Conservation (phyloP, 1,140 invertebrate species). For the Phortica variegata region DNA sequence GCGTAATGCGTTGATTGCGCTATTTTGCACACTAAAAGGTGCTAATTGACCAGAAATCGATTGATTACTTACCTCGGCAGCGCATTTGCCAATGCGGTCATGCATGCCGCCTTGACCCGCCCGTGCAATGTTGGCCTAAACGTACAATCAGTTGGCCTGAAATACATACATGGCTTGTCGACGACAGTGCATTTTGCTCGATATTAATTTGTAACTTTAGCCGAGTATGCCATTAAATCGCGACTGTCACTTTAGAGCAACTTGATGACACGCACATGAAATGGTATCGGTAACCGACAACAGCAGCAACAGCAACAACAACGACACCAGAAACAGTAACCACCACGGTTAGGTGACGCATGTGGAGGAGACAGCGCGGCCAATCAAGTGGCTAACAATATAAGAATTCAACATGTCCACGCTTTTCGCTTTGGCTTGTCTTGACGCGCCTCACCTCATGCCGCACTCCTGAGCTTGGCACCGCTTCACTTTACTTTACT, state of each 20-base stretch:
- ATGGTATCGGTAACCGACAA: conserved; percentile 15
- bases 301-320: conserved; percentile 7
- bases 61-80: conserved; percentile 44
- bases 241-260: conserved; percentile 56
- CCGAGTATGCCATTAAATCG: conserved; percentile 51
- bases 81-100: background rate
- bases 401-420: conserved; percentile 8
- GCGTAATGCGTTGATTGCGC: conserved; percentile 36
- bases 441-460: too few relatives aligned
- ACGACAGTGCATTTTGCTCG: too few relatives aligned
- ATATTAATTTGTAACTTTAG: conserved; percentile 39
- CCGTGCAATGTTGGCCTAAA: conserved; percentile 9
- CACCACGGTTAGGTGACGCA: conserved; percentile 22
- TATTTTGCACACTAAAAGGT: conserved; percentile 54
- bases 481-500: too few relatives aligned
- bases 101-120: background rate
- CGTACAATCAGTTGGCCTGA: background rate
- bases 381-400: conserved; percentile 21
- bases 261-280: conserved; percentile 52
- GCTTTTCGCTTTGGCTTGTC: too few relatives aligned
- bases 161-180: background rate
- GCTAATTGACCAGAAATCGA: conserved; percentile 52
- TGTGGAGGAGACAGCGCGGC: conserved; percentile 9
- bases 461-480: too few relatives aligned
- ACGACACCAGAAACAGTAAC: too few relatives aligned